phyloP scores from a whole-genome alignment of 2,888 invertebrate genomes.

The Quadroppia sp. region DNA sequence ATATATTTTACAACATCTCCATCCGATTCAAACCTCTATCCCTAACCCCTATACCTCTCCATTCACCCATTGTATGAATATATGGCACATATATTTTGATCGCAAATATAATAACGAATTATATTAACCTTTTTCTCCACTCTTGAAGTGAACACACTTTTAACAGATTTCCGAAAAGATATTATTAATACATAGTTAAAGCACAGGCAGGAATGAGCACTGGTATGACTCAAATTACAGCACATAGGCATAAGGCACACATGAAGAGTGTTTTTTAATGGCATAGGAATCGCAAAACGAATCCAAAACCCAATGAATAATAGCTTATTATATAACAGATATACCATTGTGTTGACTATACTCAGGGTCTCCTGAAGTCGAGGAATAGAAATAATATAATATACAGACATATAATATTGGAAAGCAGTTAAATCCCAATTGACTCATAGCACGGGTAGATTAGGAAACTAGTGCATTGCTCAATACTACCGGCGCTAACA shows the following conservation, averaged over 20 bases:
- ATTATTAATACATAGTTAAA: neutral
- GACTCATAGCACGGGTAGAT: conserved; percentile 2
- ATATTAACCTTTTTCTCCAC: neutral
- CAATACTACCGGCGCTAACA: neutral
- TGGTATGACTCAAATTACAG: conserved; percentile 28
- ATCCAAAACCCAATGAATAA: neutral
- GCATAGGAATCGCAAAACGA: neutral
- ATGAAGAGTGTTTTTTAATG: neutral
- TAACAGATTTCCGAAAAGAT: neutral
- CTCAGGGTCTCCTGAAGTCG: neutral
- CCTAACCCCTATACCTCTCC: neutral
- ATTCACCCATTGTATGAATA: neutral
- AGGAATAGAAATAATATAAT: neutral
- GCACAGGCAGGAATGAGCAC: neutral
- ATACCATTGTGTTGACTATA: neutral
- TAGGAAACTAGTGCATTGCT: neutral
- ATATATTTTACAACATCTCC: no score
- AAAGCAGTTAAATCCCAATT: conserved; percentile 15
- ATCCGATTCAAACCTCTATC: neutral
- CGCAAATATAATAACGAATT: neutral
- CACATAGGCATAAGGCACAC: neutral
- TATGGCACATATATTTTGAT: neutral
- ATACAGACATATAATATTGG: conserved; percentile 6
- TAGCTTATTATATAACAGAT: conserved; percentile 6
- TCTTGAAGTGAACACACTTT: neutral